Percentiles rank a stretch among this genome's conserved stretches.
These are phyloP conservation scores for Genyomyrus donnyi DNA, from an alignment of 2,113 vertebrate genomes.

Conservation along the genomic window DNA sequence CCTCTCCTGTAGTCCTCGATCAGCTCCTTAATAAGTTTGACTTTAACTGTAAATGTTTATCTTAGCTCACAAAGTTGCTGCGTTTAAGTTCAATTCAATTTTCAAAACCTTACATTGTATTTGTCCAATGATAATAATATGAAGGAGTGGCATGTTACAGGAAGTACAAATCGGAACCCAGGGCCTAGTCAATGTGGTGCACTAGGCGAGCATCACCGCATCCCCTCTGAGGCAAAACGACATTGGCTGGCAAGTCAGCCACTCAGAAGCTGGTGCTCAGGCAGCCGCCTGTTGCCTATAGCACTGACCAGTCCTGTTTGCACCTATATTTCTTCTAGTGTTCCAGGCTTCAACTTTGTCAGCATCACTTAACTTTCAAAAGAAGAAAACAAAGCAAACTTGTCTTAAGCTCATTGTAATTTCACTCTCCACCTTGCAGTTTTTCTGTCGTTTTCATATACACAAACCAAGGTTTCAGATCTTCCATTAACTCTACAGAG, in stretches of 20 bases:
- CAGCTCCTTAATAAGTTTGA: too few species aligned
- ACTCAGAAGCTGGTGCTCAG: neutral
- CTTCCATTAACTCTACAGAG: neutral
- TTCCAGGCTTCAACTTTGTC: too few species aligned
- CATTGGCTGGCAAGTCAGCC: neutral
- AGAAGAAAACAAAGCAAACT: neutral
- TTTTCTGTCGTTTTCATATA: neutral
- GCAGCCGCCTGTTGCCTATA: too few species aligned
- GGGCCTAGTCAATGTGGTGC: too few species aligned
- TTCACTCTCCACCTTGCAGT: neutral
- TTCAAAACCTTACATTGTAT: neutral
- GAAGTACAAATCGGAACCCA: neutral
- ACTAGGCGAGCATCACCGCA: too few species aligned
- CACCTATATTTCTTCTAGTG: too few species aligned
- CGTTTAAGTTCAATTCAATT: neutral
- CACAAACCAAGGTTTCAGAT: neutral
- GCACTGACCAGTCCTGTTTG: too few species aligned
- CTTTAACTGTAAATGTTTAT: too few species aligned
- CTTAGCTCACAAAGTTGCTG: too few species aligned
- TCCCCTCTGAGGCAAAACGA: neutral
- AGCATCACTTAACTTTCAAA: neutral
- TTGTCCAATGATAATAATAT: neutral
- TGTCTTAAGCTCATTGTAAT: neutral
- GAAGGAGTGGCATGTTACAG: neutral
- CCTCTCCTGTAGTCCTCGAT: too few species aligned